Conservation (phyloP, 2,888 invertebrate genomes). For the Ommatoiulus sabulosus region DNA sequence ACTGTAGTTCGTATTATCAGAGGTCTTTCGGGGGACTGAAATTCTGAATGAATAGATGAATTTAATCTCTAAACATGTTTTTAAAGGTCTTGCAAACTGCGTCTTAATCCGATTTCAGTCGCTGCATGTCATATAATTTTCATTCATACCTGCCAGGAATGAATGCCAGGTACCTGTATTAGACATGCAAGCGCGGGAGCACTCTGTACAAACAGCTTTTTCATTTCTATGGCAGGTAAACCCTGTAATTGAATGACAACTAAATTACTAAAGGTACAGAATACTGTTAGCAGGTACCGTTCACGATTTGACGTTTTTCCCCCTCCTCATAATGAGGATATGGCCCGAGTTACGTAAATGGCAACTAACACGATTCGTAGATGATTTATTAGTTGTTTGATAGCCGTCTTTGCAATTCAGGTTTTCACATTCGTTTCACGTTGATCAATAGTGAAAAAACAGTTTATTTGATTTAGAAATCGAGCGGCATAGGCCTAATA, state of each 20-base stretch:
- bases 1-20: too few relatives aligned
- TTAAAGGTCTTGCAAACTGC: too few relatives aligned
- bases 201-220: not conserved
- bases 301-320: not conserved
- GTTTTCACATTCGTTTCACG: not conserved
- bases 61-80: too few relatives aligned
- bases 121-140: too few relatives aligned
- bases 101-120: too few relatives aligned
- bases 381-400: not conserved
- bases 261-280: not conserved
- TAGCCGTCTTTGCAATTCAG: not conserved
- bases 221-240: constrained; percentile 17
- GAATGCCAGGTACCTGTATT: too few relatives aligned
- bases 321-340: not conserved
- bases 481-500: not conserved
- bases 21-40: too few relatives aligned
- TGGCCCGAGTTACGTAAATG: not conserved
- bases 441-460: not conserved
- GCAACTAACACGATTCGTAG: not conserved
- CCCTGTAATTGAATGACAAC: not conserved
- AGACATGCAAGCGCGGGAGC: too few relatives aligned
- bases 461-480: not conserved
- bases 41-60: too few relatives aligned
- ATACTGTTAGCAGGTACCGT: not conserved
- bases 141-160: too few relatives aligned